phyloP scores from a whole-genome alignment of 2,113 vertebrate species.

The Rhinolophus sinicus region DNA sequence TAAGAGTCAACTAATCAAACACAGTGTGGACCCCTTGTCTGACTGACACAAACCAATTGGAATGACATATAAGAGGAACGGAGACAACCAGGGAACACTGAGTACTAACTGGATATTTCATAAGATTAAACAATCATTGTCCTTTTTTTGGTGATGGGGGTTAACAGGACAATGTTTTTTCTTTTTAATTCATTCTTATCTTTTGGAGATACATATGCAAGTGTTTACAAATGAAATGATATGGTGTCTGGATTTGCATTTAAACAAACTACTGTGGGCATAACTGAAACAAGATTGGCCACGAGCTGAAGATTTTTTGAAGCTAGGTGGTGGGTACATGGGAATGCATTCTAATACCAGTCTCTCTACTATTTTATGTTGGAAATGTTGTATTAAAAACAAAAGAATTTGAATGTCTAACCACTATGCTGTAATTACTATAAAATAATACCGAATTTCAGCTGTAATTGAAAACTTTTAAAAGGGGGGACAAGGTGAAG shows the following conservation, averaged over 20 bases:
- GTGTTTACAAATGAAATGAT: neutral
- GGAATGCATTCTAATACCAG: neutral
- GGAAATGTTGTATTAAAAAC: neutral
- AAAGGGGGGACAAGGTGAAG: too few relatives aligned
- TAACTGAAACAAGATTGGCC: neutral
- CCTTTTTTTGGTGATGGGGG: neutral
- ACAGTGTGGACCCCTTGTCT: neutral
- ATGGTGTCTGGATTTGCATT: neutral
- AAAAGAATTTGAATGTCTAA: neutral
- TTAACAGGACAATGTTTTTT: neutral
- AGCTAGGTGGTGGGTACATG: neutral
- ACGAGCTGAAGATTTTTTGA: neutral
- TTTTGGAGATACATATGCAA: neutral
- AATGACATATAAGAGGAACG: neutral
- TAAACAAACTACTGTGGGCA: neutral
- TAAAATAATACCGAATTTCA: too few relatives aligned
- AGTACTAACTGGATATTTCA: neutral
- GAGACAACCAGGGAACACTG: neutral
- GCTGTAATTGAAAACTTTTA: too few relatives aligned
- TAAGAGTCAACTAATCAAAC: neutral
- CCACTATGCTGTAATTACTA: too few relatives aligned
- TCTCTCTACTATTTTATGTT: neutral
- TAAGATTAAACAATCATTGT: neutral
- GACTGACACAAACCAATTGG: neutral
- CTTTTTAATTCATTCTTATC: neutral